These are phyloP conservation scores for Actias luna DNA, from an alignment of 2,888 invertebrate species.

Conservation along the genomic window DNA sequence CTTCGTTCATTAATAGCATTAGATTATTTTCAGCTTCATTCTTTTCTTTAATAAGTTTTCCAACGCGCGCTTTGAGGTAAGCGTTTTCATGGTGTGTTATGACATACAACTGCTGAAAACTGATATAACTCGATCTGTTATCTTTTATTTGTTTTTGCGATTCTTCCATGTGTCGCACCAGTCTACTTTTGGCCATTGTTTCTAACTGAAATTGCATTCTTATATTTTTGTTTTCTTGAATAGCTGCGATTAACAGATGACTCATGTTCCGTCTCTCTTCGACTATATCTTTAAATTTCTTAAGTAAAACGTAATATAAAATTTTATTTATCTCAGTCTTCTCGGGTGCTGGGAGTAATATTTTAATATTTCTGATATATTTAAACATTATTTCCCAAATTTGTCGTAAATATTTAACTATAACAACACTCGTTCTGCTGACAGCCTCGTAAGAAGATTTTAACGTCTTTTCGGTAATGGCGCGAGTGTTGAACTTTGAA, in stretches of 20 bases:
- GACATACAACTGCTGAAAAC: slow-evolving; percentile 64
- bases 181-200: slow-evolving; percentile 55
- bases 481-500: slow-evolving; percentile 28
- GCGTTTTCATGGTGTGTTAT: slow-evolving; percentile 64
- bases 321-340: slow-evolving; percentile 25
- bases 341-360: background rate
- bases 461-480: slow-evolving; percentile 20
- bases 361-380: slow-evolving; percentile 17
- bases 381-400: slow-evolving; percentile 26
- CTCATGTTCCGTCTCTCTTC: slow-evolving; percentile 58
- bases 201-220: slow-evolving; percentile 57
- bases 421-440: slow-evolving; percentile 27
- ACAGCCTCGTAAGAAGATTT: slow-evolving; percentile 39
- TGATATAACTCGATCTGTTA: slow-evolving; percentile 52
- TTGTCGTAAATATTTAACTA: slow-evolving; percentile 26
- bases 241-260: slow-evolving; percentile 52
- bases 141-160: slow-evolving; percentile 58
- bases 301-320: slow-evolving; percentile 46
- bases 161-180: slow-evolving; percentile 51
- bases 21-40: slow-evolving; percentile 56
- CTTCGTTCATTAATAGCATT: slow-evolving; percentile 53
- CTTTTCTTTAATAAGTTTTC: slow-evolving; percentile 56
- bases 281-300: slow-evolving; percentile 53
- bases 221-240: slow-evolving; percentile 63
- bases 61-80: slow-evolving; percentile 55